phyloP scores from a whole-genome alignment of 1,140 invertebrate species.

The Heterodera carotae region DNA sequence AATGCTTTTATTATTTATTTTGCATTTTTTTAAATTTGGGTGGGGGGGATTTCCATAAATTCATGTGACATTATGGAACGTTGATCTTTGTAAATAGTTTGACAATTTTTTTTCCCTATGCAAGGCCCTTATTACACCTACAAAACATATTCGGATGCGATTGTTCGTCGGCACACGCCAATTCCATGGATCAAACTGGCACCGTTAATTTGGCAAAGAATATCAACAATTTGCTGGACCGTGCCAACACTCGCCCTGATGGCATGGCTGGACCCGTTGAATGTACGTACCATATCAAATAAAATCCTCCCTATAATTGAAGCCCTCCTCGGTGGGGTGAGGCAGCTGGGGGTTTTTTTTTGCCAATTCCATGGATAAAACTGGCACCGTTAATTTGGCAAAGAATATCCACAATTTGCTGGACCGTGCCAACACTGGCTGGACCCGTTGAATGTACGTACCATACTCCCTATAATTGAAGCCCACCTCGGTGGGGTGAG shows the following conservation, averaged over 20 bases:
- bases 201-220: conserved; percentile 36
- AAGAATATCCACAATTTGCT: conserved; percentile 43
- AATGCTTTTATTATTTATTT: too few species aligned
- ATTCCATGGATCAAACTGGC: conserved; percentile 32
- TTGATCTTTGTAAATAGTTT: too few species aligned
- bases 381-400: conserved; percentile 35
- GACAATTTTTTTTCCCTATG: not conserved
- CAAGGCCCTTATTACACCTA: conserved; percentile 62
- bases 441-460: conserved; percentile 58
- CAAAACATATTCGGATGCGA: conserved; percentile 53
- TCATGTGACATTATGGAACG: too few species aligned
- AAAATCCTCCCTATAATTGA: too few species aligned
- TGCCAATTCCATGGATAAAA: conserved; percentile 23
- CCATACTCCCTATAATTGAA: too few species aligned
- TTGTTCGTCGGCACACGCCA: not conserved
- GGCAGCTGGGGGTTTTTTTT: too few species aligned
- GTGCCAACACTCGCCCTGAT: conserved; percentile 57
- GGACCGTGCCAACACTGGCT: conserved; percentile 59
- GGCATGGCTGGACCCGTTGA: conserved; percentile 54
- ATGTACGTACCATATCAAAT: conserved; percentile 49
- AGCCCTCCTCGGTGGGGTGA: too few species aligned
- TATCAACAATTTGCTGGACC: conserved; percentile 52
- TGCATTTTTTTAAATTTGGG: too few species aligned
- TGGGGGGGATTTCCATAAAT: too few species aligned
- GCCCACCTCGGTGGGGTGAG: too few species aligned